phyloP scores from a whole-genome alignment of 2,797 vertebrate species.

The Paramormyrops hopkinsi region DNA sequence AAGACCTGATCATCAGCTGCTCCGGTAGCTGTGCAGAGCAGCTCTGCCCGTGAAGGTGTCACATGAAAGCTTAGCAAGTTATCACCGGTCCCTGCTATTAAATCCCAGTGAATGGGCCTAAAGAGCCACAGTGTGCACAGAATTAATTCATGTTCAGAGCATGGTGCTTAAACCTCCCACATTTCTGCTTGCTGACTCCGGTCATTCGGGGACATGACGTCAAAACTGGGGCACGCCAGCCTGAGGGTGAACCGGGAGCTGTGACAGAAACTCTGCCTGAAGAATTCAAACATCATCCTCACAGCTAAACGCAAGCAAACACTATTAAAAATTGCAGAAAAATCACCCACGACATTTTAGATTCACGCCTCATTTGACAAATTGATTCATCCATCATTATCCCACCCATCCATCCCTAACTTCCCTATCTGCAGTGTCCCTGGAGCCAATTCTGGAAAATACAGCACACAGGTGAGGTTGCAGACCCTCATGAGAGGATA shows the following conservation, averaged over 20 bases:
- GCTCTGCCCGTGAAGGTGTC: neutral
- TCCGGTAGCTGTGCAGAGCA: neutral
- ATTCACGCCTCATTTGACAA: neutral
- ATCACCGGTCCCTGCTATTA: neutral
- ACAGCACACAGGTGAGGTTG: neutral
- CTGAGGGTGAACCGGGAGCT: neutral
- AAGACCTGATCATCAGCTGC: neutral
- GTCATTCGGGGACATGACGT: neutral
- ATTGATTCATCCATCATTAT: neutral
- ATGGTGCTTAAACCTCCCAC: neutral
- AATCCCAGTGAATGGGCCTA: neutral
- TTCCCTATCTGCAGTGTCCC: neutral
- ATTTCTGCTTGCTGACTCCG: neutral
- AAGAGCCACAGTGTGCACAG: neutral
- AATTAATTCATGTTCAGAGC: neutral
- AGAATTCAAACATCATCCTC: neutral
- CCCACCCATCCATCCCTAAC: neutral
- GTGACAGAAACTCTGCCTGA: neutral
- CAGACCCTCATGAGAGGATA: neutral
- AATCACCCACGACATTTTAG: neutral
- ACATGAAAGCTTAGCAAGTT: neutral
- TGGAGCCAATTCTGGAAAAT: neutral
- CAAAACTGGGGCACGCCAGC: neutral
- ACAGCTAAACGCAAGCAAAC: neutral
- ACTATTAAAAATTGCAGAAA: neutral